These are phyloP conservation scores for Masnerella sp. DNA, from an alignment of 2,888 invertebrate species.

Conservation along the genomic window DNA sequence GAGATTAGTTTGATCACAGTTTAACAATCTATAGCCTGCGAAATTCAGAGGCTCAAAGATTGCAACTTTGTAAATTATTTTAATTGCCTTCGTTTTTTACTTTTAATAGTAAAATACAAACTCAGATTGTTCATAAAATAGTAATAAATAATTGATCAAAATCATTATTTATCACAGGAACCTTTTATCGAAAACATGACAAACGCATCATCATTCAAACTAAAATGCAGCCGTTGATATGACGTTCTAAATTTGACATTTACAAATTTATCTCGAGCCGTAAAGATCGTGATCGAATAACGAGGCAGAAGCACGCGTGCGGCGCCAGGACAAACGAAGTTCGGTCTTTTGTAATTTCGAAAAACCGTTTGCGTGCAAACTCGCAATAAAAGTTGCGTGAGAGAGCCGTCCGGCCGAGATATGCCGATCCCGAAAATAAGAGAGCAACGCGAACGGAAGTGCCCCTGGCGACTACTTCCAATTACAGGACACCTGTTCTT, in stretches of 20 bases:
- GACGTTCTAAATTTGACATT: constrained; percentile 39
- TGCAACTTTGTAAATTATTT: too few species aligned
- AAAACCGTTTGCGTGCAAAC: constrained; percentile 51
- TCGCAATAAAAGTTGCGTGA: constrained; percentile 54
- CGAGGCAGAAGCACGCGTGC: constrained; percentile 54
- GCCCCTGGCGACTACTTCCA: constrained; percentile 66
- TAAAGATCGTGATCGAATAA: constrained; percentile 45
- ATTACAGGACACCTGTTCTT: constrained; percentile 74
- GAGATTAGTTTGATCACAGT: too few species aligned
- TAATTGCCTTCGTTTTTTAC: too few species aligned
- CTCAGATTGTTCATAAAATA: too few species aligned
- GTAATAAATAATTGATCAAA: too few species aligned
- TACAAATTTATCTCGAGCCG: constrained; percentile 38
- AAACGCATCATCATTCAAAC: too few species aligned
- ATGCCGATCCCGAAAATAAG: constrained; percentile 56
- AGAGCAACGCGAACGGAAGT: constrained; percentile 61
- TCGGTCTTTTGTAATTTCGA: constrained; percentile 53
- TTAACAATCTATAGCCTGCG: too few species aligned
- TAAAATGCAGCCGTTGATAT: constrained; percentile 10
- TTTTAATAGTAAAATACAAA: too few species aligned
- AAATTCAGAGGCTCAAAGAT: too few species aligned
- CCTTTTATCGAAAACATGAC: too few species aligned
- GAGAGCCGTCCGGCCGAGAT: constrained; percentile 59
- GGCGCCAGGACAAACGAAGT: constrained; percentile 39
- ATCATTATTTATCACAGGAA: too few species aligned